Evolutionary conservation across 2,888 invertebrate genomes (phyloP).

Genomic region (Yponomeuta malinellus): DNA sequence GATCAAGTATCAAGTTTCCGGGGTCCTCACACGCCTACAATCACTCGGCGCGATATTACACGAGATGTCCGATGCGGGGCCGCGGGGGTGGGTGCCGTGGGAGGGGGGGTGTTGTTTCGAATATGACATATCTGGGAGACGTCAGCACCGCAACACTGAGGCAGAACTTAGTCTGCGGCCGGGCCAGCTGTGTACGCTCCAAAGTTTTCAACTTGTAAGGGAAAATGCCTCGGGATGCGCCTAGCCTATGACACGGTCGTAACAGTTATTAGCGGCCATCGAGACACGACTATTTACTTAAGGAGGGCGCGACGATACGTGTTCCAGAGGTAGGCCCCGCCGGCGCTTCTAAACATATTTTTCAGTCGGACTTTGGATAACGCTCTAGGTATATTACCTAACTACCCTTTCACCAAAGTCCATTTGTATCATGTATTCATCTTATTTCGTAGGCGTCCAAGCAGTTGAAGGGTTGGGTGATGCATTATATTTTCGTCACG

Average conservation of each 20-base stretch:
- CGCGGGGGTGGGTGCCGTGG: constrained; percentile 21
- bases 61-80: constrained; percentile 48
- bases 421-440: not conserved
- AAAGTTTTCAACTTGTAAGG: constrained; percentile 52
- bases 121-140: constrained; percentile 71
- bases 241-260: constrained; percentile 36
- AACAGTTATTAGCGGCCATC: constrained; percentile 63
- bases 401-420: not conserved
- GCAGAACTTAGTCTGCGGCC: constrained; percentile 69
- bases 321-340: constrained; percentile 33
- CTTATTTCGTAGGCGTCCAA: not conserved
- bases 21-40: constrained; percentile 36
- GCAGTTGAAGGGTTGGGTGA: constrained; percentile 20
- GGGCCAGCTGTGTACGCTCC: constrained; percentile 55
- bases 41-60: constrained; percentile 49
- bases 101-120: constrained; percentile 39
- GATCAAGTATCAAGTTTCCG: constrained; percentile 31
- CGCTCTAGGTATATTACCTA: not conserved
- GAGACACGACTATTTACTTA: constrained; percentile 72
- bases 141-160: constrained; percentile 62
- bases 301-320: not conserved
- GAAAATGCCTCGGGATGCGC: constrained; percentile 47
- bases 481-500: constrained; percentile 67
- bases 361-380: not conserved
- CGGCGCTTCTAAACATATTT: constrained; percentile 34